These are phyloP conservation scores for Heterohyrax brucei DNA, from an alignment of 2,797 vertebrate species.

Conservation along the genomic window DNA sequence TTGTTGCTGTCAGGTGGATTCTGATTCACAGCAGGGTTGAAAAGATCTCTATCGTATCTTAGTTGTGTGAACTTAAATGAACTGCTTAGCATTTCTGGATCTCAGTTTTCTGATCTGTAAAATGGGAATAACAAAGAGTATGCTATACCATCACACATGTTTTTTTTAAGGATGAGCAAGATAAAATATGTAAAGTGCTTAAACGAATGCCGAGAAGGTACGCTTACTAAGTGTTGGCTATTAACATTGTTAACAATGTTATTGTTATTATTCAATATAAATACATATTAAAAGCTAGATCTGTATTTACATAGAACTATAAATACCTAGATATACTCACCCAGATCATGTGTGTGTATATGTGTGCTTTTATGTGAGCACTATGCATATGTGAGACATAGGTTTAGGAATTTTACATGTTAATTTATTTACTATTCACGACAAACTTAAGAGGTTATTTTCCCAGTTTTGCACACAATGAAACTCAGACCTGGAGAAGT, in stretches of 20 bases:
- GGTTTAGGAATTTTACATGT: background rate
- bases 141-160: background rate
- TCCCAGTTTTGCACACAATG: background rate
- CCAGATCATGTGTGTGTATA: background rate
- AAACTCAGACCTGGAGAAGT: background rate
- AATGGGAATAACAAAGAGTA: background rate
- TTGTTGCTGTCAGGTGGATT: too few relatives aligned
- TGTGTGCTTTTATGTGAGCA: background rate
- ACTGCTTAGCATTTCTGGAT: background rate
- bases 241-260: constrained; percentile 14
- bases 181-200: constrained; percentile 13
- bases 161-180: constrained; percentile 36
- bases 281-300: constrained; percentile 23
- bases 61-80: background rate
- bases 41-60: background rate
- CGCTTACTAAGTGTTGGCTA: background rate
- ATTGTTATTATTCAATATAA: constrained; percentile 42
- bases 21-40: too few relatives aligned
- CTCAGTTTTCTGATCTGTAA: constrained; percentile 68
- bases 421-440: constrained; percentile 12
- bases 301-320: constrained; percentile 10
- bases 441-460: background rate
- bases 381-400: background rate
- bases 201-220: constrained; percentile 5
- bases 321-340: background rate